Evolutionary conservation across 2,888 invertebrate species (phyloP), one percentile per base, ranked within the genome.

Genomic region (Parascotia fuliginaria): DNA sequence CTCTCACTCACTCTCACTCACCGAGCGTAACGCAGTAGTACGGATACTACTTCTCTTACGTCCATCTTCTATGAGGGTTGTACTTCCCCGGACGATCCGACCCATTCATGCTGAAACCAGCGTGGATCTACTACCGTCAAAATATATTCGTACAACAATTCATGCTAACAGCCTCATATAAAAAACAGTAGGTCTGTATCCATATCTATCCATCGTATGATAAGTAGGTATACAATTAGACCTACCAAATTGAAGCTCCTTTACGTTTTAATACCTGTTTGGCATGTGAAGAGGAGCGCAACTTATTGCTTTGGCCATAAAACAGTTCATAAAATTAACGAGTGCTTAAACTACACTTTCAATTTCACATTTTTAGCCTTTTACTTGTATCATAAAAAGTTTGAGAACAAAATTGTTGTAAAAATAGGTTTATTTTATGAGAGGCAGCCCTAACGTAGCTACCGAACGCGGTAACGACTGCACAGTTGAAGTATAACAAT

Each of bases 311-410:
- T 9, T 12, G 7, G 14, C 15, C 31, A 43, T 55, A 44, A 64
- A 64, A 59, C 55, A 38, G 42, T 55, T 29, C 37, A 31, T 63
- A 51, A 63, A 61, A 46, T 45, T 48, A 55, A 64, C 47, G 44
- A 51, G 36, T 7, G 19, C 42, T 22, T 44, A 9, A 19, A 53
- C 11, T 24, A 42, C 29, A 22, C 15, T 53, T 53, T 53, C 13
- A 27, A 31, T 38, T 44, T 40, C 38, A 42, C 32, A 38, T 19
- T 40, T 11, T 31, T 12, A 31, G 15, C 14, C 14, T 33, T 33
- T 15, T 15, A 33, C 33, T 33, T 33, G 15, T 15, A 24, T 24
- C 3, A 24, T 24, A 24, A 24, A 24, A 24, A 24, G 24, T 24
- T 3, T 24, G 7, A 24, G 1, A 7, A 24, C 5, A 24, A 3